A percentile compares a stretch with the other conserved stretches of the same genome.
phyloP scores from a whole-genome alignment of 2,113 vertebrate species.

The Bufo bufo region DNA sequence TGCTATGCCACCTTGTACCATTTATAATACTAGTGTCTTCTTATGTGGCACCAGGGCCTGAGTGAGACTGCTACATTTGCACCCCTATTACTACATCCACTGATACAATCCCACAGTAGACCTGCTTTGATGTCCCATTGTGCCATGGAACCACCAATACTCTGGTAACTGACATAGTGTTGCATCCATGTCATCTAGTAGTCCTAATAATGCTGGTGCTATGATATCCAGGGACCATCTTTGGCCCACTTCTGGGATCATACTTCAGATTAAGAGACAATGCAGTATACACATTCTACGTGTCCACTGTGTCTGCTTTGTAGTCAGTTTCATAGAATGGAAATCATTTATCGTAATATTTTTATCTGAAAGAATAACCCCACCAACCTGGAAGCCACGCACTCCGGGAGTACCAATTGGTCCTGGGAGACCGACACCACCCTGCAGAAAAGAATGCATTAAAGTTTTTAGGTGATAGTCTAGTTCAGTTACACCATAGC shows the following conservation, averaged over 20 bases:
- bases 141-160: neutral
- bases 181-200: neutral
- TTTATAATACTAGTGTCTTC: neutral
- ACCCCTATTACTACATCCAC: neutral
- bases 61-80: neutral
- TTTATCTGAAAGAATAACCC: neutral
- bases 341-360: neutral
- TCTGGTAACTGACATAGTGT: neutral
- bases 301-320: neutral
- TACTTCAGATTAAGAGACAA: neutral
- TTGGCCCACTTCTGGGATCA: neutral
- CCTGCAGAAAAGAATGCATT: slow-evolving; percentile 72
- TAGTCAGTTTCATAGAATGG: neutral
- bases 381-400: slow-evolving; percentile 90
- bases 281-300: neutral
- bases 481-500: neutral
- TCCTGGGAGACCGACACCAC: slow-evolving; percentile 82
- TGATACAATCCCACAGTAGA: neutral
- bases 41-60: neutral
- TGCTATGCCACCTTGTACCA: no score
- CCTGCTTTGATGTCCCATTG: neutral
- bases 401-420: slow-evolving; percentile 79
- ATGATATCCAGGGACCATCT: neutral
- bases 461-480: neutral
- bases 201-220: neutral